Conservation (phyloP, 2,113 vertebrate genomes). For the Rhabdomys dilectus region DNA sequence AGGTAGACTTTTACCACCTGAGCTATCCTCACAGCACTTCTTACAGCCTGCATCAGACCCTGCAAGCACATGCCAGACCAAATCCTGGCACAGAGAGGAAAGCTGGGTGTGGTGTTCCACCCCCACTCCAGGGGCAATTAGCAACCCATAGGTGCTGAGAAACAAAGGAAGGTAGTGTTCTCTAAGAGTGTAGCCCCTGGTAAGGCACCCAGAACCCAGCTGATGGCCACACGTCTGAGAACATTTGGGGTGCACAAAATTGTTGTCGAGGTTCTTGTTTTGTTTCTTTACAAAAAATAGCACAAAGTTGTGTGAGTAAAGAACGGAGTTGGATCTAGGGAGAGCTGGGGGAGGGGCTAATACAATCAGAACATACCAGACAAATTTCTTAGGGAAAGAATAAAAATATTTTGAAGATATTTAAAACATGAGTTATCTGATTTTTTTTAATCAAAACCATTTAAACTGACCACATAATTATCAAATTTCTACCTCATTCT, state of each 20-base stretch:
- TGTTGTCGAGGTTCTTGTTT: not conserved
- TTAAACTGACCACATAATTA: not conserved
- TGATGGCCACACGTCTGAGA: not conserved
- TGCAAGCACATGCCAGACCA: not conserved
- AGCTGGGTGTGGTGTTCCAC: not conserved
- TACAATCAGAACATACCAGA: not conserved
- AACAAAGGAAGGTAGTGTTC: not conserved
- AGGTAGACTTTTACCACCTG: not conserved
- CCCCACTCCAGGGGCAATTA: not conserved
- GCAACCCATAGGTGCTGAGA: not conserved
- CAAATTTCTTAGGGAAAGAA: not conserved
- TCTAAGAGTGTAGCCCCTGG: not conserved
- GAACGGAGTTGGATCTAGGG: not conserved
- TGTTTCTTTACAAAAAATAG: not conserved
- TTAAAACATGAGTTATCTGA: not conserved
- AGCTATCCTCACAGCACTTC: not conserved
- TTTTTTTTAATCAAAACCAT: conserved; percentile 31
- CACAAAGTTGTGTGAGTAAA: not conserved
- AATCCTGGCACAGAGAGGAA: not conserved
- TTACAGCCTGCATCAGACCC: not conserved
- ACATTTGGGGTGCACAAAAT: not conserved
- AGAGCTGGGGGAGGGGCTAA: not conserved
- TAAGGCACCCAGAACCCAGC: not conserved
- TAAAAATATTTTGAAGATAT: not conserved
- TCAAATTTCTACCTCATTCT: conserved; percentile 15